phyloP scores from a whole-genome alignment of 2,113 vertebrate species.

The Mesembrinibis cayennensis region DNA sequence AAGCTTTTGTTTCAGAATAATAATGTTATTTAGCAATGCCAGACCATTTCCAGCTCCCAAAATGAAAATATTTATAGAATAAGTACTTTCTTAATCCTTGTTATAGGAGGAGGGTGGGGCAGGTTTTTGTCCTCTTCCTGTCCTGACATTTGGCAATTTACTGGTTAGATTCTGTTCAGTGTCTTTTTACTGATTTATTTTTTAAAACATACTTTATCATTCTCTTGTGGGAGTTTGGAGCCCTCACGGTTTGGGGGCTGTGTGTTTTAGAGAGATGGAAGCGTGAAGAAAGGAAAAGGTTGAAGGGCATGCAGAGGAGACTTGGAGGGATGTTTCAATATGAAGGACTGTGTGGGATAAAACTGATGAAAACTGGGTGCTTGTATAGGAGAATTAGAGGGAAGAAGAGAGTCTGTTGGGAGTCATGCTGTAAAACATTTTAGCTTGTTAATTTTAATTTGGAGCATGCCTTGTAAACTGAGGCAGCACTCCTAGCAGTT shows the following conservation, averaged over 20 bases:
- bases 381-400: background rate
- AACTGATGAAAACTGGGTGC: background rate
- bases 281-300: background rate
- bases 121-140: conserved; percentile 31
- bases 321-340: background rate
- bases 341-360: background rate
- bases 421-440: background rate
- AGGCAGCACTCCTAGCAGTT: background rate
- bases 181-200: background rate
- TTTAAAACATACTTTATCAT: background rate
- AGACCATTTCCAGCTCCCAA: conserved; percentile 50
- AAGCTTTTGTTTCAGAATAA: conserved; percentile 72
- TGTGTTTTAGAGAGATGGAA: background rate
- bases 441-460: background rate
- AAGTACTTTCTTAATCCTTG: conserved; percentile 57
- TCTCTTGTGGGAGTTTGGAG: background rate
- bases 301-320: background rate
- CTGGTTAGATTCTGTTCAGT: background rate
- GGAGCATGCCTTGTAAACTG: background rate
- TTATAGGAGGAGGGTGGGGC: conserved; percentile 32
- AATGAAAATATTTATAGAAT: conserved; percentile 70
- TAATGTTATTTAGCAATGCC: conserved; percentile 54
- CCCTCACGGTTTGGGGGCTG: background rate
- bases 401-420: background rate
- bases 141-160: background rate